Conservation (phyloP, 2,113 vertebrate species). For the Tretioscincus oriximinensis region DNA sequence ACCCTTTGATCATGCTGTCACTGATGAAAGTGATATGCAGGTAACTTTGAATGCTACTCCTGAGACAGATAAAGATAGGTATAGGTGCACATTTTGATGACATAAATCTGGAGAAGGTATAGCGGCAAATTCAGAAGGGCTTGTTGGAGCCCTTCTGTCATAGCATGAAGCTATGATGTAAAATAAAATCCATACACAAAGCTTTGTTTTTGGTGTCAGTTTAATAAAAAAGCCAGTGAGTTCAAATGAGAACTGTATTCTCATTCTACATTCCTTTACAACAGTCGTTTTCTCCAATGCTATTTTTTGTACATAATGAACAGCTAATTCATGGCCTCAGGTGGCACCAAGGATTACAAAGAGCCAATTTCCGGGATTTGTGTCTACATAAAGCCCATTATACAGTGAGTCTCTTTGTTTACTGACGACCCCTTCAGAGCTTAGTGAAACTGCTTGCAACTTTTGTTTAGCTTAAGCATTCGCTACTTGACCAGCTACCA, state of each 20-base stretch:
- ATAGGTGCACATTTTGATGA: not conserved
- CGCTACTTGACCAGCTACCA: rapidly evolving
- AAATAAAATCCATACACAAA: not conserved
- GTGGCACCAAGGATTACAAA: constrained; percentile 44
- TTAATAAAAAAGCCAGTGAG: not conserved
- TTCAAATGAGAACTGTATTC: not conserved
- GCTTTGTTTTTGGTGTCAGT: not conserved
- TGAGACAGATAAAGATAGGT: not conserved
- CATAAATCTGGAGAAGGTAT: not conserved
- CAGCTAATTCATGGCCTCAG: constrained; percentile 32
- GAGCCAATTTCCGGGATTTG: constrained; percentile 19
- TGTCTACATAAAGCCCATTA: constrained; percentile 53
- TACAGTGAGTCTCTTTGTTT: constrained; percentile 28
- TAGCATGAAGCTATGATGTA: not conserved
- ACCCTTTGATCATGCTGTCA: not conserved
- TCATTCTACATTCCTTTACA: not conserved
- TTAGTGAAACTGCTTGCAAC: constrained; percentile 35
- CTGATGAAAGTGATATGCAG: not conserved
- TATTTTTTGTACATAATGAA: constrained; percentile 18
- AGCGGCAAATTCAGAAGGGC: not conserved
- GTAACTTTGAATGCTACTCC: not conserved
- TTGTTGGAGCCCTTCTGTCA: not conserved
- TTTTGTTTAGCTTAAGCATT: constrained; percentile 50
- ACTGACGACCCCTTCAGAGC: constrained; percentile 15
- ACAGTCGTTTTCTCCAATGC: not conserved